Conservation (phyloP, 2,888 invertebrate genomes). For the Drosophila quasianomalipes region DNA sequence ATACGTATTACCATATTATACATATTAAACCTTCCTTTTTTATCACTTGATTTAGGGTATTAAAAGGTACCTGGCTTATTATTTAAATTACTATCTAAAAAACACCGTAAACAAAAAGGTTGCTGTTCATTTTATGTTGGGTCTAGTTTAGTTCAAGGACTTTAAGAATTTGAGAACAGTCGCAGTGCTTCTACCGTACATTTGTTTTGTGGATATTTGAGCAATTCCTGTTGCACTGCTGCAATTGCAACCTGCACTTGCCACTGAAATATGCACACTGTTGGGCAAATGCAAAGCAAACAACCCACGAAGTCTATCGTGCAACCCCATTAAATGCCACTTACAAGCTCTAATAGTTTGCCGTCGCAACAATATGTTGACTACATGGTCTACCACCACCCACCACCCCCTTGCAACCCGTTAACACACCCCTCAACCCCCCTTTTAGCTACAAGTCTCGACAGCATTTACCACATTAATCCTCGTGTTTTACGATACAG, state of each 20-base stretch:
- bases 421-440: not conserved
- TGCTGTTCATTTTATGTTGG: not conserved
- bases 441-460: slow-evolving; percentile 38
- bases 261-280: slow-evolving; percentile 54
- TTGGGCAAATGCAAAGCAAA: slow-evolving; percentile 1
- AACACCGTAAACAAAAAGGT: not conserved
- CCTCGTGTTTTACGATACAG: slow-evolving; percentile 79
- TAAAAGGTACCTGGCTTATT: not conserved
- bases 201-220: not conserved
- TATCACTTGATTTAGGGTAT: not conserved
- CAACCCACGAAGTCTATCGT: slow-evolving; percentile 7
- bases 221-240: slow-evolving; percentile 10
- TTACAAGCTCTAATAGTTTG: slow-evolving; percentile 76
- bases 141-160: not conserved
- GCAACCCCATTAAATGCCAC: slow-evolving; percentile 74
- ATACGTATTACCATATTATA: too few species aligned
- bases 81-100: not conserved
- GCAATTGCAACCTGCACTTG: slow-evolving; percentile 45
- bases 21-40: not conserved
- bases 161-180: not conserved
- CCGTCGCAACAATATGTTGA: slow-evolving; percentile 70
- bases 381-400: not conserved
- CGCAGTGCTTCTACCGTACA: too few species aligned
- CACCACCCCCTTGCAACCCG: slow-evolving; percentile 1
- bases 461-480: slow-evolving; percentile 75